Evolutionary conservation across 2,888 invertebrate genomes (phyloP).

Genomic region (Heliothis peltigera): DNA sequence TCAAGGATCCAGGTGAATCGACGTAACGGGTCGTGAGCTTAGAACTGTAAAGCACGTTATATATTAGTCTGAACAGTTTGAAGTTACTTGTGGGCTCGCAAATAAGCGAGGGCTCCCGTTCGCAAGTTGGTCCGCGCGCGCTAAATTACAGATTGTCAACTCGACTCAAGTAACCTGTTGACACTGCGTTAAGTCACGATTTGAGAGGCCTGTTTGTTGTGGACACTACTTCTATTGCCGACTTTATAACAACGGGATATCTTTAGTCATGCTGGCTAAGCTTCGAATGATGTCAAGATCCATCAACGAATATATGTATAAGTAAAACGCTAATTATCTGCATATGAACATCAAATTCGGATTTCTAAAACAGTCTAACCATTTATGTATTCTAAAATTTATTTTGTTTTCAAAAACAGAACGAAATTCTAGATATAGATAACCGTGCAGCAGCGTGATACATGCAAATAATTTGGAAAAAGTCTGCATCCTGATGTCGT

Average conservation of each 20-base stretch:
- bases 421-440: slow-evolving; percentile 38
- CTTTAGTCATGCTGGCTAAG: slow-evolving; percentile 64
- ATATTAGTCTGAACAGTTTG: slow-evolving; percentile 83
- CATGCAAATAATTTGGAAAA: slow-evolving; percentile 72
- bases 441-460: slow-evolving; percentile 59
- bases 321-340: too few species aligned
- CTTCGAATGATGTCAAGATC: slow-evolving; percentile 57
- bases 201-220: slow-evolving; percentile 77
- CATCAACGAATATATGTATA: slow-evolving; percentile 22
- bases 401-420: slow-evolving; percentile 13
- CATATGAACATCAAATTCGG: slow-evolving; percentile 19
- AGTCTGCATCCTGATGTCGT: slow-evolving; percentile 73
- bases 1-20: slow-evolving; percentile 73
- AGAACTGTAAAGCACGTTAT: slow-evolving; percentile 79
- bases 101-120: slow-evolving; percentile 81
- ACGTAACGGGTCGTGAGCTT: slow-evolving; percentile 72
- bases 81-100: slow-evolving; percentile 83
- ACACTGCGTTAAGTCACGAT: slow-evolving; percentile 80
- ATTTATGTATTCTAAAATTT: slow-evolving; percentile 1
- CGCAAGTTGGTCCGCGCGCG: slow-evolving; percentile 79
- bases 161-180: slow-evolving; percentile 88
- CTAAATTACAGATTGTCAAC: slow-evolving; percentile 87
- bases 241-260: slow-evolving; percentile 66
- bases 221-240: slow-evolving; percentile 72
- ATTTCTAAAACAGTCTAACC: slow-evolving; percentile 15